These are phyloP conservation scores for Ardeotis arabs DNA, from an alignment of 2,113 vertebrate species.

Conservation along the genomic window DNA sequence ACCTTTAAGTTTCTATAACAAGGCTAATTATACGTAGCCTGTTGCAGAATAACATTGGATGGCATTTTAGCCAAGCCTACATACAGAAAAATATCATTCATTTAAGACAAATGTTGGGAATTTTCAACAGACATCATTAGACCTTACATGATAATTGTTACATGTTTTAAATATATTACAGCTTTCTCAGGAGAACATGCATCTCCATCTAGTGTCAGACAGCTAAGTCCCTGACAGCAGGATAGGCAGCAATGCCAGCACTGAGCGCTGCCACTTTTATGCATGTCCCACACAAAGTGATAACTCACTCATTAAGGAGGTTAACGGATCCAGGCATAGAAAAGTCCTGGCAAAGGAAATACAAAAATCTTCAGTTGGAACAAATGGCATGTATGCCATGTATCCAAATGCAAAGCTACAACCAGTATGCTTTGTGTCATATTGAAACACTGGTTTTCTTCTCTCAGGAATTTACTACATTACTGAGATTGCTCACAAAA, in stretches of 20 bases:
- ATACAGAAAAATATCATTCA: neutral
- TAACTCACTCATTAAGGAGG: neutral
- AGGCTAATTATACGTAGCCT: neutral
- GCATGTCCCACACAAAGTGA: neutral
- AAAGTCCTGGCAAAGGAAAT: neutral
- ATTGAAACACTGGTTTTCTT: neutral
- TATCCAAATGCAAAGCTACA: neutral
- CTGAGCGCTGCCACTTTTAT: neutral
- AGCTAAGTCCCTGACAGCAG: neutral
- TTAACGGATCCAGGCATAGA: neutral
- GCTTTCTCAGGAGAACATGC: neutral
- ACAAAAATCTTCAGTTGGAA: neutral
- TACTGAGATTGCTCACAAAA: neutral
- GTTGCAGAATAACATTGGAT: constrained; percentile 1
- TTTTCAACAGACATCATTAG: neutral
- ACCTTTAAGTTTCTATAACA: constrained; percentile 25
- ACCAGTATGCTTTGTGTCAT: neutral
- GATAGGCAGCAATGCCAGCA: neutral
- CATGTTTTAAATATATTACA: neutral
- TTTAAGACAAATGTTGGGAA: neutral
- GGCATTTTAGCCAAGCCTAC: constrained; percentile 47
- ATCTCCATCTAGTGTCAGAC: neutral
- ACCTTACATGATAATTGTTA: neutral
- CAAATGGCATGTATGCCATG: neutral
- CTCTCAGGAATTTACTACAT: neutral